phyloP scores from a whole-genome alignment of 92 coral and sea anemone species.

The Anthopleura xanthogrammica region DNA sequence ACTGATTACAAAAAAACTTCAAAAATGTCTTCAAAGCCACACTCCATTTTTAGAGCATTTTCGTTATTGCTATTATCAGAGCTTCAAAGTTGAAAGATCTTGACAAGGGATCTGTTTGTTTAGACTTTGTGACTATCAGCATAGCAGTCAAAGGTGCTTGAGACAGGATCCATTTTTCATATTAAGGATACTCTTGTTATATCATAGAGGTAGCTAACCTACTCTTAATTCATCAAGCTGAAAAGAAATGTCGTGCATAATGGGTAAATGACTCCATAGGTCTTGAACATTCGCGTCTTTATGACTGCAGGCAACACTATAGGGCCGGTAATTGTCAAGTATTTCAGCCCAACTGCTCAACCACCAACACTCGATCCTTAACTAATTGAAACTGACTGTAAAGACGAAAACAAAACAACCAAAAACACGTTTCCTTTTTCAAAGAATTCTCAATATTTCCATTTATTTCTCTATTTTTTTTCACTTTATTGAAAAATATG shows the following conservation, averaged over 20 bases:
- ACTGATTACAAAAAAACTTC: background rate
- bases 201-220: background rate
- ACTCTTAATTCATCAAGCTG: background rate
- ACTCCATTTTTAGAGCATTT: background rate
- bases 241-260: background rate
- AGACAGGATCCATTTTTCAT: background rate
- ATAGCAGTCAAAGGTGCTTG: background rate
- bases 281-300: background rate
- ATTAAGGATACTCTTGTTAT: background rate
- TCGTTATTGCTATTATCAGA: background rate
- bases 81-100: background rate
- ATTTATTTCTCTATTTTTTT: too few species aligned
- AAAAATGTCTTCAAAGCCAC: background rate
- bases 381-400: constrained; percentile 4
- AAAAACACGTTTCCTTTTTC: too few species aligned
- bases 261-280: background rate
- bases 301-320: background rate
- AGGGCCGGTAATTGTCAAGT: background rate
- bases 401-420: background rate
- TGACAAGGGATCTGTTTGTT: background rate
- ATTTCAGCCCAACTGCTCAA: background rate
- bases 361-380: background rate
- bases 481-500: too few species aligned
- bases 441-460: too few species aligned
- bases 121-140: background rate